phyloP scores from a whole-genome alignment of 53 echinoderm and acorn worm species.

The Echinarachnius parma region DNA sequence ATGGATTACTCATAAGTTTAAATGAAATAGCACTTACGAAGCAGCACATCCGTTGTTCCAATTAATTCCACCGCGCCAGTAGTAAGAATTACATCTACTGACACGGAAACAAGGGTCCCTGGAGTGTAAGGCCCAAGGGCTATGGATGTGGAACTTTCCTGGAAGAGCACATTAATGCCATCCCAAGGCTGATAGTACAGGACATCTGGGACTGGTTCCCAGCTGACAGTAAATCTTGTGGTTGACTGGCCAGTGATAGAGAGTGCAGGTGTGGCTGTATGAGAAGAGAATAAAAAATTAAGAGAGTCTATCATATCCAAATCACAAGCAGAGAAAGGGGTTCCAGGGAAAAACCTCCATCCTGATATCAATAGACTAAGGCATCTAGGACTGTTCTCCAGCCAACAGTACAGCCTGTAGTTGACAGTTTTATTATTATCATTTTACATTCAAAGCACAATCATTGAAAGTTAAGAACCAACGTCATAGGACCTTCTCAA shows the following conservation, averaged over 20 bases:
- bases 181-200: neutral
- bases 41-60: slow-evolving; percentile 1
- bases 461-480: too few species aligned
- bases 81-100: neutral
- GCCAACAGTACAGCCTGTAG: too few species aligned
- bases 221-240: neutral
- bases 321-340: too few species aligned
- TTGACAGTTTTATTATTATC: too few species aligned
- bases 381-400: too few species aligned
- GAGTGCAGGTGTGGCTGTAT: neutral
- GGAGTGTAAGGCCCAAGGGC: neutral
- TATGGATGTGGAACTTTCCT: neutral
- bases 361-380: too few species aligned
- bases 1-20: too few species aligned
- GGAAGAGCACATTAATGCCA: neutral
- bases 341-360: too few species aligned
- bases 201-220: neutral
- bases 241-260: neutral
- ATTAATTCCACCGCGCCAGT: neutral
- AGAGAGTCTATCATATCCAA: neutral
- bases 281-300: neutral
- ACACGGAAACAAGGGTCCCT: neutral
- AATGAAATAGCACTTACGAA: neutral
- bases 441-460: too few species aligned
- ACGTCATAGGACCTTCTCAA: too few species aligned